Percentiles rank a stretch among this genome's conserved stretches.
Evolutionary conservation across 1,140 invertebrate species (phyloP).

Genomic region (Musca vetustissima): DNA sequence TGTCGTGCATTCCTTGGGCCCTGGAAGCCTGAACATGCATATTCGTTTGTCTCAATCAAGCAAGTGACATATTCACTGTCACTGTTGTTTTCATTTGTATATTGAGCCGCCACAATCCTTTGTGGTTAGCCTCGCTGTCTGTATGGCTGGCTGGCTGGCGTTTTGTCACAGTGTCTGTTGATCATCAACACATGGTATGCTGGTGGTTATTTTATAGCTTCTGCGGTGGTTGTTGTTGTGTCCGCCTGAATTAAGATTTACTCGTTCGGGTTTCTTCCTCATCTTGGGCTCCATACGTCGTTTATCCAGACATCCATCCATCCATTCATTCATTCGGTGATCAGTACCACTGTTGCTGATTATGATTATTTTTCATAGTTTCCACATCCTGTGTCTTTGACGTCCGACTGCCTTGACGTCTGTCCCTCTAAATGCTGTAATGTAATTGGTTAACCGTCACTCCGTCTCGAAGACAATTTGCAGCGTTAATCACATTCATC

Average conservation of each 20-base stretch:
- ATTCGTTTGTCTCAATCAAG: no score
- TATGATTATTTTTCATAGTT: neutral
- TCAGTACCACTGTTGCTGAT: neutral
- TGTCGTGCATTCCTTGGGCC: no score
- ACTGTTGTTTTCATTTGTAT: no score
- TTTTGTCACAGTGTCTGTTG: no score
- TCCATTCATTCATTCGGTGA: neutral
- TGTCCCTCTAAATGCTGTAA: no score
- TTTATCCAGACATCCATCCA: neutral
- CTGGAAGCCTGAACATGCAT: no score
- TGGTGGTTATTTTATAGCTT: conserved; percentile 19
- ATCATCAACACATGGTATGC: neutral
- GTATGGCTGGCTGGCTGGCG: neutral
- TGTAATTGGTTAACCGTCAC: no score
- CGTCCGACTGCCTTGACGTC: neutral
- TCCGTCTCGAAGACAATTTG: no score
- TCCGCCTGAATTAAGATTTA: conserved; percentile 19
- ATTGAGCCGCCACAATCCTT: no score
- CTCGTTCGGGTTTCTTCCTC: neutral
- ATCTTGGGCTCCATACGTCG: neutral
- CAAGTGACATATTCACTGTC: no score
- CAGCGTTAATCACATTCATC: no score
- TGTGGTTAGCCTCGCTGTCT: neutral
- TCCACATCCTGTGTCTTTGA: conserved; percentile 18
- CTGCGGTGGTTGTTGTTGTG: conserved; percentile 9